Evolutionary conservation across 1,140 invertebrate species (phyloP), one percentile per base, ranked within the genome.

Genomic region (Colletes gigas): DNA sequence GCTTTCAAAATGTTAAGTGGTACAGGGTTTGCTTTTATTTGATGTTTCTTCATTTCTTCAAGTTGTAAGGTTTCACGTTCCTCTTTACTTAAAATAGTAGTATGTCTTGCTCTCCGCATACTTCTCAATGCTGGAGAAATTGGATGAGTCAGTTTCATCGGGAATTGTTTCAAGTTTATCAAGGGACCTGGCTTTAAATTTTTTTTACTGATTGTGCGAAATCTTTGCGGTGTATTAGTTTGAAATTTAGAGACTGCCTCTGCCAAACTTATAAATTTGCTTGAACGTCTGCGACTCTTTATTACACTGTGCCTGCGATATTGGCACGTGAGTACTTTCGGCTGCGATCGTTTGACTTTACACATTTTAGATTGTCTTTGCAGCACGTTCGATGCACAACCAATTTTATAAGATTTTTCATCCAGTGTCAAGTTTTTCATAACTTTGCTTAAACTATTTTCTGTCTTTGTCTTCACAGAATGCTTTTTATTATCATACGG

Each of bases 231-330:
- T 10, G 93, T 94, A 0, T 79, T 83, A n/a, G 77, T 88, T 44
- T 94, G 93, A 19, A 93, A 94, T 63, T 92, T 92, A 0, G 85
- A 88, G 5, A 94, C 83, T 0, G 91, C 91, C 77, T 94, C 93
- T 14, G 94, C 94, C 59, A 94, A 76, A 66, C 91, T 93, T 1
- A 94, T 77, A 71, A 91, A 94, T 5, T 93, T 86, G 21, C 83
- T 90, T 0, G 86, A 71, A 57, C 65, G 14, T 41, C 59, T 70
- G 10, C 50, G 62, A 14, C 59, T 54, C 57, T 86, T 88, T 7
- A 60, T 17, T 0, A 88, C 15, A 63, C 88, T 91, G 30, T 44
- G 59, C 41, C 82, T 84, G 4, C 85, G 82, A 57, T 88, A 75
- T 19, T 84, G 71, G 60, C 83, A 89, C 3, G 81, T 79, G 8